Percentiles rank a stretch among this genome's conserved stretches.
Conservation (phyloP, 2,113 vertebrate genomes). For the Indicator indicator region DNA sequence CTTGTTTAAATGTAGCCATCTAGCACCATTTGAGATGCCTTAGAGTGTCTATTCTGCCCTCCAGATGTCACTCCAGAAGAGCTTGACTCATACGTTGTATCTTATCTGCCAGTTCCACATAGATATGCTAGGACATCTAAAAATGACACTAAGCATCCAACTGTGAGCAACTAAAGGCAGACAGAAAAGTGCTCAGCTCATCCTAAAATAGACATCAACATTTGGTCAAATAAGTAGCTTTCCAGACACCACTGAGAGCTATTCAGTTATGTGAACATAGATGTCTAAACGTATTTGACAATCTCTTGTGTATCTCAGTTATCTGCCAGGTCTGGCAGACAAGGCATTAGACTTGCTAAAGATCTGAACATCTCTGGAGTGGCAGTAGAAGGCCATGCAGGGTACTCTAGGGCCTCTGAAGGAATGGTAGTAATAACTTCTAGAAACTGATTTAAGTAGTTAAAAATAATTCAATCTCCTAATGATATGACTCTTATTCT, state of each 20-base stretch:
- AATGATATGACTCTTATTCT: background rate
- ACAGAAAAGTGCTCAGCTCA: background rate
- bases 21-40: background rate
- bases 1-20: background rate
- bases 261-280: background rate
- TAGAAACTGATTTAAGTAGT: background rate
- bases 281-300: background rate
- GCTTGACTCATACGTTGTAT: background rate
- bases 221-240: conserved; percentile 5
- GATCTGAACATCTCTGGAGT: background rate
- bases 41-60: conserved; percentile 5
- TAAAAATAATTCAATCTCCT: background rate
- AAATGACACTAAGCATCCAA: background rate
- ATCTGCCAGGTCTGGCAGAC: background rate
- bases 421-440: background rate
- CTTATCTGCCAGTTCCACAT: background rate
- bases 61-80: conserved; percentile 15
- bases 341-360: background rate
- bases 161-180: background rate
- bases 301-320: background rate
- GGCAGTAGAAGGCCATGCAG: background rate
- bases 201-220: conserved; percentile 16
- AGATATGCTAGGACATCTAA: background rate
- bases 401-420: background rate
- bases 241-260: background rate